These are phyloP conservation scores for Pseudolaguvia tuberculata DNA, from an alignment of 2,113 vertebrate genomes.

Conservation along the genomic window DNA sequence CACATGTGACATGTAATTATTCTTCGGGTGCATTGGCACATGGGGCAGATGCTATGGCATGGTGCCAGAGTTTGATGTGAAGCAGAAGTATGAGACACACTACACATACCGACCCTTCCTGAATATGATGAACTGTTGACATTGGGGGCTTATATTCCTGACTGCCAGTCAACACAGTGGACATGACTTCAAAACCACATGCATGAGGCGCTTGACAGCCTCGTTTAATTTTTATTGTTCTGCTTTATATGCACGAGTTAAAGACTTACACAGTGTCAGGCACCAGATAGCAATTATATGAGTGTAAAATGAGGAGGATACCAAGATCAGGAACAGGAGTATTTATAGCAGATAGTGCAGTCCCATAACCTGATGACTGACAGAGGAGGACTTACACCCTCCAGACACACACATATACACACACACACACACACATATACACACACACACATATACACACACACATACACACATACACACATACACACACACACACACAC, in stretches of 20 bases:
- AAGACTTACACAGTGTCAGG: conserved; percentile 54
- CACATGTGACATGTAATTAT: conserved; percentile 54
- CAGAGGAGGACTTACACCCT: neutral
- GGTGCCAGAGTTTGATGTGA: conserved; percentile 37
- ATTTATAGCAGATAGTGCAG: conserved; percentile 59
- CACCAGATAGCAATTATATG: conserved; percentile 51
- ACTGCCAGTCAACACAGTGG: conserved; percentile 8
- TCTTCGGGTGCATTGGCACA: conserved; percentile 48
- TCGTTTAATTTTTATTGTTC: conserved; percentile 57
- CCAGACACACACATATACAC: neutral
- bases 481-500: no score
- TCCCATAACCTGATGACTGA: conserved; percentile 43
- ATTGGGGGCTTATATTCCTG: conserved; percentile 32
- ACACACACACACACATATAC: no score
- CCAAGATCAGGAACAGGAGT: conserved; percentile 51
- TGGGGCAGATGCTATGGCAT: conserved; percentile 56
- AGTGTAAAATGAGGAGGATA: conserved; percentile 61
- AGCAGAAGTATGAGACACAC: conserved; percentile 4
- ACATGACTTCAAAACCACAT: conserved; percentile 36
- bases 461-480: no score
- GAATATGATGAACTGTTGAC: conserved; percentile 29
- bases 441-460: no score
- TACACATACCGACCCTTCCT: conserved; percentile 2
- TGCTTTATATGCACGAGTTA: conserved; percentile 50
- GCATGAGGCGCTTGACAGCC: conserved; percentile 34